A percentile compares a stretch with the other conserved stretches of the same genome.
phyloP scores from a whole-genome alignment of 1,140 invertebrate genomes.

The Drosophila saltans region DNA sequence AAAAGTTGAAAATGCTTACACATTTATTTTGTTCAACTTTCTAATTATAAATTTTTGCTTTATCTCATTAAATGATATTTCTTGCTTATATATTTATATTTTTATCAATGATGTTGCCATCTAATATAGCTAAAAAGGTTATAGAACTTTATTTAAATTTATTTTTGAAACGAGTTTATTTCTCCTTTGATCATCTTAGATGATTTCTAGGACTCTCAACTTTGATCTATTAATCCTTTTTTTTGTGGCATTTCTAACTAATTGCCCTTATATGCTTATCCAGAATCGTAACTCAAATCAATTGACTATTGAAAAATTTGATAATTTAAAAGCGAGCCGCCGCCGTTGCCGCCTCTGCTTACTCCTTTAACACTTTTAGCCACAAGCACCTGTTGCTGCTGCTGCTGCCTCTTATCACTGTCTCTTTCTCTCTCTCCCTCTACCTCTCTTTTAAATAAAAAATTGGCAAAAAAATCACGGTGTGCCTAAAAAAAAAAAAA shows the following conservation, averaged over 20 bases:
- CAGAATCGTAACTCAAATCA: not conserved
- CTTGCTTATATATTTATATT: too few species aligned
- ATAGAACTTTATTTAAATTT: too few species aligned
- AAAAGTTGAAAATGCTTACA: too few species aligned
- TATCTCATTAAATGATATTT: too few species aligned
- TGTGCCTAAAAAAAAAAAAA: not conserved
- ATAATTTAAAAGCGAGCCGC: slow-evolving; percentile 18
- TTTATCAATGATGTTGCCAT: too few species aligned
- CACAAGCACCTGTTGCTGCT: slow-evolving; percentile 12
- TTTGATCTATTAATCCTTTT: not conserved
- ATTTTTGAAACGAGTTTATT: too few species aligned
- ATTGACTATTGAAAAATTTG: slow-evolving; percentile 15
- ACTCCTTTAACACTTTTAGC: not conserved
- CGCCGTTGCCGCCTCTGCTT: not conserved
- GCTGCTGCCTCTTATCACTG: slow-evolving; percentile 1
- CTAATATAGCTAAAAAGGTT: too few species aligned
- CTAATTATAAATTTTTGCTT: too few species aligned
- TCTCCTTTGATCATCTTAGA: too few species aligned
- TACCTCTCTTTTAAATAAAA: not conserved
- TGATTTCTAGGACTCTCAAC: too few species aligned
- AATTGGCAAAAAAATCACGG: not conserved
- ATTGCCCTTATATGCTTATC: not conserved
- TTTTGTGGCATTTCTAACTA: not conserved
- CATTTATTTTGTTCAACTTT: too few species aligned
- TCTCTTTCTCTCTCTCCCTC: not conserved